Conservation (phyloP, 2,888 invertebrate genomes). For the Melieria omissa region DNA sequence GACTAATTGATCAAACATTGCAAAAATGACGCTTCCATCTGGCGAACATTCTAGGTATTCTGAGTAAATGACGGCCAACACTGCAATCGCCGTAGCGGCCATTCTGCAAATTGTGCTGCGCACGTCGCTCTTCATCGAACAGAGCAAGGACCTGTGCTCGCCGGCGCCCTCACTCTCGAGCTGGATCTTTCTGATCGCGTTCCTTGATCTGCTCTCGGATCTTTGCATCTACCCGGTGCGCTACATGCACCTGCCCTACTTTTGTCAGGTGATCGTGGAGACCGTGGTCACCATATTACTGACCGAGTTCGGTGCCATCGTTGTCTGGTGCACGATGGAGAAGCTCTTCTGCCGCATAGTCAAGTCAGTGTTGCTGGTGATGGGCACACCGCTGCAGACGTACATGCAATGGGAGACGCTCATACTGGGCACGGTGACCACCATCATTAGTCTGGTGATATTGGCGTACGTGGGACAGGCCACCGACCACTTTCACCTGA, state of each 20-base stretch:
- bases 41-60: too few species aligned
- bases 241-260: slow-evolving; percentile 51
- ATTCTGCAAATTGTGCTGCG: slow-evolving; percentile 50
- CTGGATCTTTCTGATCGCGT: slow-evolving; percentile 53
- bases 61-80: slow-evolving; percentile 45
- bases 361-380: slow-evolving; percentile 35
- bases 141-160: slow-evolving; percentile 53
- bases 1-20: neutral
- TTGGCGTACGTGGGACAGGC: slow-evolving; percentile 43
- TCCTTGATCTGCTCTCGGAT: slow-evolving; percentile 51
- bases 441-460: slow-evolving; percentile 40
- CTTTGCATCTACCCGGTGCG: slow-evolving; percentile 51
- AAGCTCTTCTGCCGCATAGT: slow-evolving; percentile 39
- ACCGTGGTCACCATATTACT: slow-evolving; percentile 48
- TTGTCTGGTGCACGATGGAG: slow-evolving; percentile 57
- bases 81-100: slow-evolving; percentile 48
- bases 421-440: slow-evolving; percentile 43
- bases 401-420: slow-evolving; percentile 41
- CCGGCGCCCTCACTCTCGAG: slow-evolving; percentile 53
- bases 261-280: slow-evolving; percentile 49
- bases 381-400: slow-evolving; percentile 33
- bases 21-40: too few species aligned
- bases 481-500: slow-evolving; percentile 45
- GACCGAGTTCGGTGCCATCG: slow-evolving; percentile 49
- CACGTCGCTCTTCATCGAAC: slow-evolving; percentile 51